Base-by-base conservation (phyloP, 1,140 invertebrate species). In the Antheraea mylitta region DNA sequence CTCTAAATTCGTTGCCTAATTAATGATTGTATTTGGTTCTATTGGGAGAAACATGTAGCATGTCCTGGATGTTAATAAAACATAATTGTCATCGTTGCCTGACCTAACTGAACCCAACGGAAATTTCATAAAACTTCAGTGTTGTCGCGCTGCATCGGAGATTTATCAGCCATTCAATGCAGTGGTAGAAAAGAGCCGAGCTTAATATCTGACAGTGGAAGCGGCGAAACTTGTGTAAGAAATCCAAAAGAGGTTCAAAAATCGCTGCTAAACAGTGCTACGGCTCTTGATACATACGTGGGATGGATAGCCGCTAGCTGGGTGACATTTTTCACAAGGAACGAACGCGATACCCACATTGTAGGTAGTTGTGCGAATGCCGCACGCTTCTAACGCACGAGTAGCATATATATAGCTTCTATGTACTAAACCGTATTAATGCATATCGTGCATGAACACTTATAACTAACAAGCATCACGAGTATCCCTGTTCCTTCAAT, bases 91-190 rank as follows among this genome's bases (percentile, higher is more conserved):
- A 53, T 13, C 45, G 45, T 53, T 53, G 45, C 45, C 16, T 53
- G 45, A 42, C 72, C 69, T 79, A 78, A 80, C 68, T 69, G 69
- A 81, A 73, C 71, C 70, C 70, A 70, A 72, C 75, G 76, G 76
- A 69, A 45, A 19, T 72, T 70, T 68, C 72, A 74, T 78, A 75
- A 78, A 73, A 80, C 77, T 81, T 65, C 79, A 93, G 92, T 92
- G 76, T 79, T 93, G 77, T 86, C 74, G 72, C 89, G 92, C 74
- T 93, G 92, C 83, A 86, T 93, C 80, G 88, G 89, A 60, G 90
- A 92, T 77, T 82, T 92, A 68, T 85, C 85, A 19, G 80, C 82
- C 58, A 74, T 92, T 70, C 82, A 80, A 78, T 89, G 88, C 75
- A 82, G 81, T 71, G 72, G 73, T 36, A 22, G 69, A 42, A 64